Conservation (phyloP, 1,140 invertebrate genomes). For the Pachypeltis micranthus region DNA sequence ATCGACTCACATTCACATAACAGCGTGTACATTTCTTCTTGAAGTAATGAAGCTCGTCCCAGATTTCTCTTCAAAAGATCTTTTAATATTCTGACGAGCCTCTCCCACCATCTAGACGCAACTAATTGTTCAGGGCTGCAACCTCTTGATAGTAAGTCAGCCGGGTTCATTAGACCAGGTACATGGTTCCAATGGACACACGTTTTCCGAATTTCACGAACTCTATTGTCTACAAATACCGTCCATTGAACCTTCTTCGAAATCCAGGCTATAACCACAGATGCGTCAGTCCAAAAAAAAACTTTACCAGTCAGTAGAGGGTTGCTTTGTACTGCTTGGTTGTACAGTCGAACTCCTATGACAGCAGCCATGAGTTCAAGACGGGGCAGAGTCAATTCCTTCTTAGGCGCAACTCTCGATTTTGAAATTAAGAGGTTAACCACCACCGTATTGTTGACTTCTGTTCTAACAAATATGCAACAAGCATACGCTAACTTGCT, state of each 20-base stretch:
- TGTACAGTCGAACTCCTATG: background rate
- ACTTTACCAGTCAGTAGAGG: background rate
- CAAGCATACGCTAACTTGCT: background rate
- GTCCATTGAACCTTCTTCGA: background rate
- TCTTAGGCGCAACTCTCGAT: background rate
- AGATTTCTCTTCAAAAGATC: slow-evolving; percentile 15
- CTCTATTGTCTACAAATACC: background rate
- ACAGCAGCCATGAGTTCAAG: background rate
- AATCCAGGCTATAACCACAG: background rate
- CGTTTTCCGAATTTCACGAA: background rate
- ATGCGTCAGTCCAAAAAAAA: background rate
- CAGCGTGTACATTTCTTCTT: slow-evolving; percentile 31
- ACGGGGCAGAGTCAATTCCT: background rate
- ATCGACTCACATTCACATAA: slow-evolving; percentile 30
- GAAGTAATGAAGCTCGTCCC: slow-evolving; percentile 23
- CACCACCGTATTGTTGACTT: background rate
- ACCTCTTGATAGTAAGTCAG: background rate
- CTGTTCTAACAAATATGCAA: background rate
- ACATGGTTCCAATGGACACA: background rate
- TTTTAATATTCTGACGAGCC: slow-evolving; percentile 22
- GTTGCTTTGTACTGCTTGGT: background rate
- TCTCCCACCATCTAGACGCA: slow-evolving; percentile 24
- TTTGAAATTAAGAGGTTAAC: background rate
- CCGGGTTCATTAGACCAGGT: background rate
- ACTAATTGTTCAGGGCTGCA: background rate